A percentile compares a stretch with the other conserved stretches of the same genome.
These are phyloP conservation scores for Sinella curviseta DNA, from an alignment of 1,140 invertebrate species.

Conservation along the genomic window DNA sequence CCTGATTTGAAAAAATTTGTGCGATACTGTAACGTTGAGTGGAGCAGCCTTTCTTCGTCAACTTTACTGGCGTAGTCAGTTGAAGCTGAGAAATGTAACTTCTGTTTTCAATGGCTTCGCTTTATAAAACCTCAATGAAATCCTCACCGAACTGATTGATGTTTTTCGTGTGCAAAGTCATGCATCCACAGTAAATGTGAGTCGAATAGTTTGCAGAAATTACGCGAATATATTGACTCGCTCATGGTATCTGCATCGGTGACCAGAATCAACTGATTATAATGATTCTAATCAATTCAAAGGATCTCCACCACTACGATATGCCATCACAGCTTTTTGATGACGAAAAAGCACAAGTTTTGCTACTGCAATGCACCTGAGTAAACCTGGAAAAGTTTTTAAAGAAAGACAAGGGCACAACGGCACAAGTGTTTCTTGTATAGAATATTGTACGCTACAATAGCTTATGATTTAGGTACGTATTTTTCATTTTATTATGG, in stretches of 20 bases:
- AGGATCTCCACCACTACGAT: neutral
- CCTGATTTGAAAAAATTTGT: neutral
- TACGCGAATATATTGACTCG: neutral
- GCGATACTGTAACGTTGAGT: no score
- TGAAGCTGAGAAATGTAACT: neutral
- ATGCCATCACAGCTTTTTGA: neutral
- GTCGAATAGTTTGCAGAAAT: neutral
- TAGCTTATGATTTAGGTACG: neutral
- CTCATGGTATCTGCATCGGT: neutral
- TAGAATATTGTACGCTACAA: neutral
- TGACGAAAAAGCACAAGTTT: neutral
- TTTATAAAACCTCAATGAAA: neutral
- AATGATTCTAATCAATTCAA: constrained; percentile 5
- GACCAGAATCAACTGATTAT: neutral
- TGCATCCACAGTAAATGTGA: neutral
- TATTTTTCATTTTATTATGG: neutral
- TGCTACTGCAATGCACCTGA: neutral
- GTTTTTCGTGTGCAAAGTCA: neutral
- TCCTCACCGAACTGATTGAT: neutral
- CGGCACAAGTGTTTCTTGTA: neutral
- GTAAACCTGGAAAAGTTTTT: neutral
- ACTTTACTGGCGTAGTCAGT: no score
- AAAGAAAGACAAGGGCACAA: neutral
- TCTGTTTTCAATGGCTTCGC: neutral
- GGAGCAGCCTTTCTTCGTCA: no score